phyloP scores from a whole-genome alignment of 1,140 invertebrate species.

The Heterodera carotae region DNA sequence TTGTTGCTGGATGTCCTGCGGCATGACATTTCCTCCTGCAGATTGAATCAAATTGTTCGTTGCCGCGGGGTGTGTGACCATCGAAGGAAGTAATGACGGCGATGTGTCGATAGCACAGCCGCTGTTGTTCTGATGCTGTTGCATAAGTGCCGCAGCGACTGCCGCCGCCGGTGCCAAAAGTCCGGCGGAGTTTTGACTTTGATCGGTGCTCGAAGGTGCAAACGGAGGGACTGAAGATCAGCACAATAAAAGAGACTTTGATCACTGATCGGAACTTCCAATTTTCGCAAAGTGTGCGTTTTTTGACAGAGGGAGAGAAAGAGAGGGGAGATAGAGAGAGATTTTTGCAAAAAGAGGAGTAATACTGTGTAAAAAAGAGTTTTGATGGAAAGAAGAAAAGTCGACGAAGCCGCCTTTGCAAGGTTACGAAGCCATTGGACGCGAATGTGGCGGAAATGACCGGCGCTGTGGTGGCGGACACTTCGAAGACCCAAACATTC shows the following conservation, averaged over 20 bases:
- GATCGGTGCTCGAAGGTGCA: background rate
- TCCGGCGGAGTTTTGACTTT: background rate
- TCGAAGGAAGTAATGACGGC: background rate
- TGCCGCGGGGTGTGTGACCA: background rate
- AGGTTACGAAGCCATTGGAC: background rate
- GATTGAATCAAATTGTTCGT: constrained; percentile 13
- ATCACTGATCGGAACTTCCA: background rate
- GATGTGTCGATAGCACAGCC: background rate
- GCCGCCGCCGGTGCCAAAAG: constrained; percentile 17
- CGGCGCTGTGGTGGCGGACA: too few relatives aligned
- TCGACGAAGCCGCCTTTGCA: background rate
- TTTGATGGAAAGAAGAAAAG: background rate
- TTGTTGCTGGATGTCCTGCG: constrained; percentile 30
- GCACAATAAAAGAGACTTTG: background rate
- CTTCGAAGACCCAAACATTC: background rate
- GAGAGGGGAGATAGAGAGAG: too few relatives aligned
- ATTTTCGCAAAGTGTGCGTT: background rate
- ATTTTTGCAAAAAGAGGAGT: too few relatives aligned
- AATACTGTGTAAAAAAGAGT: background rate
- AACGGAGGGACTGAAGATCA: background rate
- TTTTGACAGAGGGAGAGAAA: too few relatives aligned
- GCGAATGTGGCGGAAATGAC: background rate
- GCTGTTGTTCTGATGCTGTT: constrained; percentile 22
- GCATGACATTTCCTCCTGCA: background rate
- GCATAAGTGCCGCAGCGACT: constrained; percentile 30